phyloP scores from a whole-genome alignment of 2,113 vertebrate genomes.

The Oncorhynchus clarkii region DNA sequence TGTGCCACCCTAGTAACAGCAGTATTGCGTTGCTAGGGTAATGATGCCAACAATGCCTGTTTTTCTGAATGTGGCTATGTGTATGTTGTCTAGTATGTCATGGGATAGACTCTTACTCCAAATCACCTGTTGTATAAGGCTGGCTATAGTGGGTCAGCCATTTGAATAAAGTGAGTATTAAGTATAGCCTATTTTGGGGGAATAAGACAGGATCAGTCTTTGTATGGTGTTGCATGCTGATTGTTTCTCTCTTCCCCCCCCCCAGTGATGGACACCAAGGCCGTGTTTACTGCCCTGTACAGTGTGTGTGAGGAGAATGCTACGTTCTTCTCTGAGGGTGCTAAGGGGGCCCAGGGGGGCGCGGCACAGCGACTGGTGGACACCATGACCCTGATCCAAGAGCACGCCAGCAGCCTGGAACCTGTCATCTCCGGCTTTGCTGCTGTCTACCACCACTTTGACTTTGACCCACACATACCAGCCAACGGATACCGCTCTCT shows the following conservation, averaged over 20 bases:
- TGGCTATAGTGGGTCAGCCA: constrained; percentile 26
- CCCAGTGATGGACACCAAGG: constrained; percentile 81
- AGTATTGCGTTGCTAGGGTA: too few relatives aligned
- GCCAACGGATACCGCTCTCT: constrained; percentile 91
- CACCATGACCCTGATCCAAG: constrained; percentile 75
- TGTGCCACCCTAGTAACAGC: too few relatives aligned
- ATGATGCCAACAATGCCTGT: too few relatives aligned
- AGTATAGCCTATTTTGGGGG: not conserved
- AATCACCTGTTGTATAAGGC: too few relatives aligned
- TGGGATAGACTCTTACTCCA: not conserved
- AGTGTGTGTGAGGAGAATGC: constrained; percentile 83
- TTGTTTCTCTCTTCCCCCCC: constrained; percentile 21
- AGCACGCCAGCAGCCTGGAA: constrained; percentile 79
- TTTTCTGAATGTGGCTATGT: too few relatives aligned
- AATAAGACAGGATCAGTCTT: too few relatives aligned
- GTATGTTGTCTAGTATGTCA: too few relatives aligned
- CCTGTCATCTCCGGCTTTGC: constrained; percentile 75
- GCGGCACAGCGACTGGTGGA: constrained; percentile 70
- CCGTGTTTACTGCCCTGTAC: constrained; percentile 81
- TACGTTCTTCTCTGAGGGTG: constrained; percentile 77
- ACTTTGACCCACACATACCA: constrained; percentile 84
- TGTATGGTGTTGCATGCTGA: constrained; percentile 27
- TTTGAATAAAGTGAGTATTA: not conserved
- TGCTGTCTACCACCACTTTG: constrained; percentile 82
- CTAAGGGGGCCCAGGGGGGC: constrained; percentile 67